phyloP scores from a whole-genome alignment of 2,797 vertebrate species.

The Clarias laeviceps region DNA sequence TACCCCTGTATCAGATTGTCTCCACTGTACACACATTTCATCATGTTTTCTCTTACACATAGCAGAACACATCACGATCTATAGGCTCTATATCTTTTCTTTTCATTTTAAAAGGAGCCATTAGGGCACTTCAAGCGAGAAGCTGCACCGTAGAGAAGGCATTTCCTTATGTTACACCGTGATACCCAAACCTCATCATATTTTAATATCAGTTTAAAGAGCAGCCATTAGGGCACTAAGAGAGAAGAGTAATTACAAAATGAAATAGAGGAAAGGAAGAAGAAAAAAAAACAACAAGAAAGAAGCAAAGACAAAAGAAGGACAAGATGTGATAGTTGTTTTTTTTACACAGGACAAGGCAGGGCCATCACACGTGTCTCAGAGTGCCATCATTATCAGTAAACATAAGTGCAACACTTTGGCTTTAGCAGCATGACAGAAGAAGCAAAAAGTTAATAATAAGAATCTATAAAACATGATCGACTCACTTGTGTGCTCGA shows the following conservation, averaged over 20 bases:
- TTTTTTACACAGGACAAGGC: slow-evolving; percentile 2
- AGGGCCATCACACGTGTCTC: not conserved
- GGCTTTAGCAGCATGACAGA: not conserved
- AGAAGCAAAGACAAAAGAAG: not conserved
- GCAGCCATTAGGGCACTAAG: not conserved
- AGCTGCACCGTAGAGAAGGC: no score
- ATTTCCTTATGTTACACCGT: no score
- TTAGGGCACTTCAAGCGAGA: no score
- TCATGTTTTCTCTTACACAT: no score
- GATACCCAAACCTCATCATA: no score
- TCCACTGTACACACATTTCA: no score
- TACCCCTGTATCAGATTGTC: no score
- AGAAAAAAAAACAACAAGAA: not conserved
- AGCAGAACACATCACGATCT: no score
- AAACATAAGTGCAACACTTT: slow-evolving; percentile 13
- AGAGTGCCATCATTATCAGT: not conserved
- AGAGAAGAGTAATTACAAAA: not conserved
- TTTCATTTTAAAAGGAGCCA: no score
- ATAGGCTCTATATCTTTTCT: no score
- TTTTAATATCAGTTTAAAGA: no score
- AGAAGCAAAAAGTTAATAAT: not conserved
- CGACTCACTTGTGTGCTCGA: not conserved
- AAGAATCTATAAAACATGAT: not conserved
- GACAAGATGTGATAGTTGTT: not conserved
- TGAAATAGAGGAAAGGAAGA: not conserved